These are phyloP conservation scores for Lepidostoma basale DNA, from an alignment of 1,140 invertebrate species.

Conservation along the genomic window DNA sequence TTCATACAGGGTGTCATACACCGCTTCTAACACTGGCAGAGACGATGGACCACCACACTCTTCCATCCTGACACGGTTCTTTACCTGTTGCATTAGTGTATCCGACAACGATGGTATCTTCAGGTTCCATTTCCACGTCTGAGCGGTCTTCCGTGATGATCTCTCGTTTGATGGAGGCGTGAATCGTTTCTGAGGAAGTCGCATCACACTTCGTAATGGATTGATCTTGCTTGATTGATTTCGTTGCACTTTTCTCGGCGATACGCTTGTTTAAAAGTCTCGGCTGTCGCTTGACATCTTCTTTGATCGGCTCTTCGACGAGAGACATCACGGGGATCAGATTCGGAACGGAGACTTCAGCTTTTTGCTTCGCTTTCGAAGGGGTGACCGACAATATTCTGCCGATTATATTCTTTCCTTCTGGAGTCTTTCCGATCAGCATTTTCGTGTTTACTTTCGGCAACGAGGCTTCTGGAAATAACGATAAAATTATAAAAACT, in stretches of 20 bases:
- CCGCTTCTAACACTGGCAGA: too few relatives aligned
- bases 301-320: neutral
- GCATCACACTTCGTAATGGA: neutral
- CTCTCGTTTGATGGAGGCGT: too few relatives aligned
- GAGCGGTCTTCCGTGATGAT: too few relatives aligned
- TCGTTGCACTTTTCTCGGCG: neutral
- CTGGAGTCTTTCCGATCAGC: conserved; percentile 16
- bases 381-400: neutral
- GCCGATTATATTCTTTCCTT: conserved; percentile 16
- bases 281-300: neutral
- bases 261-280: neutral
- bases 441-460: conserved; percentile 16
- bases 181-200: neutral
- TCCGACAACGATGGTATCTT: too few relatives aligned
- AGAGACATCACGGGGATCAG: neutral
- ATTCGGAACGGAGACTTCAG: neutral
- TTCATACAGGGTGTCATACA: too few relatives aligned
- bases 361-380: neutral
- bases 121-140: too few relatives aligned
- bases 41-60: too few relatives aligned
- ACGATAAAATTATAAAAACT: neutral
- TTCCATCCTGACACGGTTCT: too few relatives aligned
- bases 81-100: too few relatives aligned
- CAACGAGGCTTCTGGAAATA: neutral
- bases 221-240: neutral